phyloP scores from a whole-genome alignment of 2,113 vertebrate species.

The Alligator mississippiensis region DNA sequence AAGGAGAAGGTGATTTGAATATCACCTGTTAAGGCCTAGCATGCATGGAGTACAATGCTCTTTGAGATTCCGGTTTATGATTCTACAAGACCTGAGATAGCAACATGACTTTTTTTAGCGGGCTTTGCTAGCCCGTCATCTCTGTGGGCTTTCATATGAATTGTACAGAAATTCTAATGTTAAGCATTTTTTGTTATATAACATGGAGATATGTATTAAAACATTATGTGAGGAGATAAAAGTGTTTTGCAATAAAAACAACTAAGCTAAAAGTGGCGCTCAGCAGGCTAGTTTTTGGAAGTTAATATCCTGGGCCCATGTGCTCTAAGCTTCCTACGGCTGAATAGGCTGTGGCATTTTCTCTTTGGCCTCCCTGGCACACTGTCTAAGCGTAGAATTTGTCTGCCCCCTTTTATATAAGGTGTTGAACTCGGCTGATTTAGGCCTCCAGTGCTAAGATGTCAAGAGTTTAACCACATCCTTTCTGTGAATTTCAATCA shows the following conservation, averaged over 20 bases:
- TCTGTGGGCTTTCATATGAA: slow-evolving; percentile 2
- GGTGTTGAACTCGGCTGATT: not conserved
- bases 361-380: not conserved
- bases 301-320: not conserved
- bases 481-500: not conserved
- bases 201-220: not conserved
- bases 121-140: not conserved
- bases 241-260: slow-evolving; percentile 5
- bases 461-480: not conserved
- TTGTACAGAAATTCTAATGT: not conserved
- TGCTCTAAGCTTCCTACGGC: not conserved
- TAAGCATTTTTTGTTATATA: not conserved
- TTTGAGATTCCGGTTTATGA: not conserved
- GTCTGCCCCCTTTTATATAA: not conserved
- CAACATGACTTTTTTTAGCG: not conserved
- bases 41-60: not conserved
- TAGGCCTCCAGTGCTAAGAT: not conserved
- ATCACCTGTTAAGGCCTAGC: not conserved
- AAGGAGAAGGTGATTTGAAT: not conserved
- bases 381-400: not conserved
- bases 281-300: not conserved
- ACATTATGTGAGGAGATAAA: too few species aligned
- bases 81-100: not conserved
- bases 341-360: not conserved
- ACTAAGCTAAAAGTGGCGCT: accelerated